Base-by-base conservation (phyloP, 2,888 invertebrate species). In the Asteroscopus sphinx region DNA sequence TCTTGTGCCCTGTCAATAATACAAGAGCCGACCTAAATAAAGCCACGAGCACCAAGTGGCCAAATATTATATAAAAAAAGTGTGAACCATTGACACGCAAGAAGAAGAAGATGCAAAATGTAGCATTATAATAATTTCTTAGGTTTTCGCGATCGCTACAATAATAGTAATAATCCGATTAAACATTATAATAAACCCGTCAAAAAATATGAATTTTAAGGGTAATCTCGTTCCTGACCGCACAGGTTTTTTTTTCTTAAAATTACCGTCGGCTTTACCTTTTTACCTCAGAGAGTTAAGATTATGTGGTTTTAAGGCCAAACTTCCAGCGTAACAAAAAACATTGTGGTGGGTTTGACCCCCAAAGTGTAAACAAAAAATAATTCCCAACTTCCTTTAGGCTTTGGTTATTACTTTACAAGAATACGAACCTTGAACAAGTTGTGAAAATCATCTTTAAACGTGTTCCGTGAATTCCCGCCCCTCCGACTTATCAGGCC, bases 341-440 rank as follows among this genome's bases (percentile, higher is more conserved):
- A 37, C 35, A 37, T 17, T 13, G 26, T n/a, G 12, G 36, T 65
- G 52, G 48, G 66, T 64, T 64, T 28, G 36, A 28, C 45, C 63
- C 69, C 32, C 37, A 62, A 36, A 28, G 41, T 49, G 55, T 64
- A 66, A 70, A 67, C 66, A 70, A 67, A 70, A 64, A 71, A 65
- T 49, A 46, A 65, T 65, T 36, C 35, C 46, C 48, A 58, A 49
- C 47, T 56, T 53, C 17, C 42, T 32, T 17, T 21, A 53, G 59
- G 58, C 52, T 71, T 67, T 39, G 48, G 59, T 71, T 71, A 71
- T 71, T 68, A 71, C 49, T 49, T 65, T 54, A 58, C 58, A 58
- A 71, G 51, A 59, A 45, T 45, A 48, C 49, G 47, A 25, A 71
- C 59, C 71, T 52, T 52, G 66, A 59, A 48, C 36, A 68, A 66